Conservation (phyloP, 2,797 vertebrate genomes). For the Champsocephalus esox region DNA sequence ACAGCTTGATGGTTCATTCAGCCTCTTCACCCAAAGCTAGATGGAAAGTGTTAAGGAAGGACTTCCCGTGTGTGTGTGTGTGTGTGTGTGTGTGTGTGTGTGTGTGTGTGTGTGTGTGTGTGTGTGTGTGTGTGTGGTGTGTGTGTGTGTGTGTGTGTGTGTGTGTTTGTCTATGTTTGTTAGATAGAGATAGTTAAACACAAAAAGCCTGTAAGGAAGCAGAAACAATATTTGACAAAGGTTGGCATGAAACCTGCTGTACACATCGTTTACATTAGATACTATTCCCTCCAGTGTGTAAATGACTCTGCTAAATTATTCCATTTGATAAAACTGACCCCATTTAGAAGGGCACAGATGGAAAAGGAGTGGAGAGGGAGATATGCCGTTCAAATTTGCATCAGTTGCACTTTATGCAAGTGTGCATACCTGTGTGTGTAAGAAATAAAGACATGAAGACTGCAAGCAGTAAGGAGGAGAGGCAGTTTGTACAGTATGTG, state of each 20-base stretch:
- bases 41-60: background rate
- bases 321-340: constrained; percentile 45
- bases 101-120: background rate
- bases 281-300: constrained; percentile 27
- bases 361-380: constrained; percentile 29
- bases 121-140: constrained; percentile 2
- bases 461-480: background rate
- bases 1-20: constrained; percentile 26
- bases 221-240: constrained; percentile 13
- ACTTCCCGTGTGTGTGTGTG: background rate
- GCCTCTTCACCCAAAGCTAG: constrained; percentile 8
- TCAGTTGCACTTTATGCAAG: constrained; percentile 36
- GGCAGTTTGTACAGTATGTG: constrained; percentile 38
- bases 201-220: background rate
- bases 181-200: background rate
- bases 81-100: background rate
- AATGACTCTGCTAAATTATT: constrained; percentile 51
- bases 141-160: constrained; percentile 10
- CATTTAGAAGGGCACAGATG: constrained; percentile 38
- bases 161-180: background rate
- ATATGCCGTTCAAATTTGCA: constrained; percentile 43
- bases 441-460: background rate
- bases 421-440: constrained; percentile 1
- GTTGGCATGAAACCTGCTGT: constrained; percentile 12
- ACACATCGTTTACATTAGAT: constrained; percentile 14